These are phyloP conservation scores for Plectropomus leopardus DNA, from an alignment of 2,113 vertebrate species.

Conservation along the genomic window DNA sequence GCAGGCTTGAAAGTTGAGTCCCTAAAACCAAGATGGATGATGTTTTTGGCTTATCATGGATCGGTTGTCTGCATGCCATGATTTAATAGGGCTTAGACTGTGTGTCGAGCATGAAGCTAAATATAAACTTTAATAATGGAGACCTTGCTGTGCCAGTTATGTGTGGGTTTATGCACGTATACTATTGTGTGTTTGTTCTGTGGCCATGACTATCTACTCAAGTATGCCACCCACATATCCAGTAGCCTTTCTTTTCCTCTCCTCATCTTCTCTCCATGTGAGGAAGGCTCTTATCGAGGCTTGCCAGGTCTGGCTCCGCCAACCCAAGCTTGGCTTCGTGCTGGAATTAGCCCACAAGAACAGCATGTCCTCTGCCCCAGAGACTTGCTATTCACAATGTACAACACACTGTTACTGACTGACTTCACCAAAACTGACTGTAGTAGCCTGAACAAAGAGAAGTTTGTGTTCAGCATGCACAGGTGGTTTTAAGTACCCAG, in stretches of 20 bases:
- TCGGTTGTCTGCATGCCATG: slow-evolving; percentile 55
- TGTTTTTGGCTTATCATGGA: slow-evolving; percentile 66
- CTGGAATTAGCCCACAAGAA: slow-evolving; percentile 51
- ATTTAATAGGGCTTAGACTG: slow-evolving; percentile 60
- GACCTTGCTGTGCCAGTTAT: slow-evolving; percentile 28
- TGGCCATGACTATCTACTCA: slow-evolving; percentile 8
- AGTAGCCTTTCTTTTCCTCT: slow-evolving; percentile 40
- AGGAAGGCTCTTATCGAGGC: slow-evolving; percentile 42
- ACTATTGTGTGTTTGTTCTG: slow-evolving; percentile 3
- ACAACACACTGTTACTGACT: background rate
- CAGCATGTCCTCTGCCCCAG: slow-evolving; percentile 49
- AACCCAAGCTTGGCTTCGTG: slow-evolving; percentile 16
- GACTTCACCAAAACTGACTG: background rate
- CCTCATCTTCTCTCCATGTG: slow-evolving; percentile 39
- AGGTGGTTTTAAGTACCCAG: slow-evolving; percentile 15
- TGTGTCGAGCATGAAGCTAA: slow-evolving; percentile 47
- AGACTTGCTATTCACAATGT: background rate
- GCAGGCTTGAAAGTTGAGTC: slow-evolving; percentile 46
- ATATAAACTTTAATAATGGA: slow-evolving; percentile 61
- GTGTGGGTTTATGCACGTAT: slow-evolving; percentile 27
- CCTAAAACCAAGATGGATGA: slow-evolving; percentile 61
- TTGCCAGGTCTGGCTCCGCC: slow-evolving; percentile 33
- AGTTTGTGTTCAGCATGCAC: background rate
- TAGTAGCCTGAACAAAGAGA: slow-evolving; percentile 18
- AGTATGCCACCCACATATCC: slow-evolving; percentile 25